phyloP scores from a whole-genome alignment of 2,888 invertebrate species.

The Oxytorus armatus region DNA sequence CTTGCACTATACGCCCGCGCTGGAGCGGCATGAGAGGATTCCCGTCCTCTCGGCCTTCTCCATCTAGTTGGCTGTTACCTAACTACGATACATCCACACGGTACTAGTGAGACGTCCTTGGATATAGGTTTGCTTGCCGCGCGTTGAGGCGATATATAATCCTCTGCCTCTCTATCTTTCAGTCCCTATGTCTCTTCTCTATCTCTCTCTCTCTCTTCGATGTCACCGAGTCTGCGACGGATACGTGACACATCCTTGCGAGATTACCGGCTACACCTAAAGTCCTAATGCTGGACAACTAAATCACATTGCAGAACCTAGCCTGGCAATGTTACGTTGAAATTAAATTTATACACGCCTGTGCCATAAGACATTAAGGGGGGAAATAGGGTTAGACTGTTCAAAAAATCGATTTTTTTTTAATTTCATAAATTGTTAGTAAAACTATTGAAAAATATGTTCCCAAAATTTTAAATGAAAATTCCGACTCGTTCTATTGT shows the following conservation, averaged over 20 bases:
- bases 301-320: slow-evolving; percentile 27
- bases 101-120: slow-evolving; percentile 73
- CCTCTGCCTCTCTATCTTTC: slow-evolving; percentile 23
- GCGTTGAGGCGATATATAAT: slow-evolving; percentile 64
- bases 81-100: slow-evolving; percentile 43
- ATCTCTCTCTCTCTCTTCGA: slow-evolving; percentile 27
- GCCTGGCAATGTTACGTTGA: not conserved
- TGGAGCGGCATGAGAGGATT: slow-evolving; percentile 47
- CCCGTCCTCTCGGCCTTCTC: slow-evolving; percentile 32
- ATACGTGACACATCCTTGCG: slow-evolving; percentile 53
- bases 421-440: no score
- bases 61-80: slow-evolving; percentile 51
- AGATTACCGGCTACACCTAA: slow-evolving; percentile 49
- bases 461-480: no score
- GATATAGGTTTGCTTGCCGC: slow-evolving; percentile 39
- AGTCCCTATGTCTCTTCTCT: slow-evolving; percentile 8
- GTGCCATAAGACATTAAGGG: not conserved
- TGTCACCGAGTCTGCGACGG: slow-evolving; percentile 55
- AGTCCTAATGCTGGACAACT: slow-evolving; percentile 33
- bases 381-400: no score
- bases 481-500: no score
- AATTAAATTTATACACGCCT: not conserved
- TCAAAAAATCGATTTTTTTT: no score
- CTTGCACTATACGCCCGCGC: slow-evolving; percentile 68
- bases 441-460: no score